A percentile compares a stretch with the other conserved stretches of the same genome.
Evolutionary conservation across 2,113 vertebrate species (phyloP).

Genomic region (Chamaea fasciata): DNA sequence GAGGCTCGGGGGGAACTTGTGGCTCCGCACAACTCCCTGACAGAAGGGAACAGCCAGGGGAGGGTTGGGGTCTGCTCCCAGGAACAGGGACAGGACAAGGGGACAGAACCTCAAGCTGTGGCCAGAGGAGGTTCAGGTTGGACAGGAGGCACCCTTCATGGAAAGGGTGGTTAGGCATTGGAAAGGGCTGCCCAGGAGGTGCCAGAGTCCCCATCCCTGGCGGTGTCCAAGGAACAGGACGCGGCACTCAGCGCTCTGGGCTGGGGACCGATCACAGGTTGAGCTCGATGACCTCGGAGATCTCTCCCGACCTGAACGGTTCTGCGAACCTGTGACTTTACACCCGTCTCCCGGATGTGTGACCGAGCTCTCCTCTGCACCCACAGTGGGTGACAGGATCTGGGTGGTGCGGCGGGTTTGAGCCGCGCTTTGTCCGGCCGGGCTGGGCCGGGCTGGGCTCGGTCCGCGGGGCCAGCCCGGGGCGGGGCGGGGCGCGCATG

Average conservation of each 20-base stretch:
- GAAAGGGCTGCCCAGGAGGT: background rate
- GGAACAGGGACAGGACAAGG: background rate
- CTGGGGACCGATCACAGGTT: background rate
- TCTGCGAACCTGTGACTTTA: background rate
- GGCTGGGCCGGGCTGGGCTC: background rate
- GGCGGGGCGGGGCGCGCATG: background rate
- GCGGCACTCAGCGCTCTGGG: background rate
- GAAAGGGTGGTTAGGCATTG: background rate
- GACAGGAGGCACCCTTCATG: background rate
- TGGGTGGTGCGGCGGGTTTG: rapidly evolving
- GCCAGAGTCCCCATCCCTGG: background rate
- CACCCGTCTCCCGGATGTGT: background rate
- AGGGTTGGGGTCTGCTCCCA: background rate
- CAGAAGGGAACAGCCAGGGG: background rate
- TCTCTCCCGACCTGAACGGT: background rate
- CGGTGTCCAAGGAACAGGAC: background rate
- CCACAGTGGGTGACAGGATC: rapidly evolving
- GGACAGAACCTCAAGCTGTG: background rate
- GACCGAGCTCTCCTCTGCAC: rapidly evolving
- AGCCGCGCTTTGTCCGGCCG: background rate
- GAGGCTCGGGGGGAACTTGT: background rate
- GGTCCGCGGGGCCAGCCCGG: background rate
- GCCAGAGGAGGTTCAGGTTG: background rate
- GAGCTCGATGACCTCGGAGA: background rate
- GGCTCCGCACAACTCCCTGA: background rate